Evolutionary conservation across 2,113 vertebrate species (phyloP).

Genomic region (Ardeotis arabs): DNA sequence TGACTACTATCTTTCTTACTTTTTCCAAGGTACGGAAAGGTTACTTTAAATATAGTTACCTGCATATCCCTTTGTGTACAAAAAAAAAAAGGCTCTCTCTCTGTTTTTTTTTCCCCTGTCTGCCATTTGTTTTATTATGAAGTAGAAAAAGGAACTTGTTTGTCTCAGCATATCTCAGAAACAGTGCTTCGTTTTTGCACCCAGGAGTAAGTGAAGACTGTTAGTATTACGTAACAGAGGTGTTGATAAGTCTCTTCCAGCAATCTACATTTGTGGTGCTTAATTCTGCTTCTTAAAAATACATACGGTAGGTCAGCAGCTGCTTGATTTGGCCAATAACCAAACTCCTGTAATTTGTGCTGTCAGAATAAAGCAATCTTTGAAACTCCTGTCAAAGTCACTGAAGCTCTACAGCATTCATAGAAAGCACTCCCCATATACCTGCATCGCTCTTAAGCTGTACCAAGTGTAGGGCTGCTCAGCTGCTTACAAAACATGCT

Average conservation of each 20-base stretch:
- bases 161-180: constrained; percentile 17
- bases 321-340: constrained; percentile 10
- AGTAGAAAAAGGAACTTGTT: constrained; percentile 35
- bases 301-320: neutral
- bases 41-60: constrained; percentile 41
- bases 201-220: neutral
- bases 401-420: neutral
- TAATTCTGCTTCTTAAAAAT: constrained; percentile 3
- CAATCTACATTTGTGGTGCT: neutral
- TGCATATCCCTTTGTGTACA: neutral
- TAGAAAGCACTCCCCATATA: neutral
- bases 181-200: constrained; percentile 31
- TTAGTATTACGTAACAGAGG: neutral
- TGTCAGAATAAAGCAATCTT: neutral
- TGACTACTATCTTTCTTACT: constrained; percentile 38
- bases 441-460: neutral
- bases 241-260: neutral
- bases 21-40: constrained; percentile 22
- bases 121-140: constrained; percentile 27
- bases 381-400: neutral
- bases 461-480: neutral
- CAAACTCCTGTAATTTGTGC: neutral
- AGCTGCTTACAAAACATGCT: neutral
- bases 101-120: neutral
- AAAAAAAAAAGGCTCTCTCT: neutral